Base-by-base conservation (phyloP, 2,797 vertebrate species). In the Fratercula arctica region DNA sequence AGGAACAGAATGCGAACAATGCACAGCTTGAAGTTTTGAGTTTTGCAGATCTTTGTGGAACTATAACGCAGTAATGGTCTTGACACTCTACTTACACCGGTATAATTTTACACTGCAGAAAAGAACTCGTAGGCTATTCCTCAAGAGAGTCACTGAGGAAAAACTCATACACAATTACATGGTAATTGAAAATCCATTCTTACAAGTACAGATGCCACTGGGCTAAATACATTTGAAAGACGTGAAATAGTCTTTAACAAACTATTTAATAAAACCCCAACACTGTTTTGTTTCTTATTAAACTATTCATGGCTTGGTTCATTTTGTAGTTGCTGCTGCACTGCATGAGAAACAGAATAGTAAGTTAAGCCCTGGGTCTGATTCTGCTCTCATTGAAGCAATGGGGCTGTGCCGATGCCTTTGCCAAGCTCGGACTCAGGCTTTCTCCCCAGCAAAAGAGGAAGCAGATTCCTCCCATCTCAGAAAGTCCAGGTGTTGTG, bases 11-110 rank as follows among this genome's bases (percentile, higher is more conserved):
- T 8, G 13, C 0, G 5, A 96, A 89, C 80, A 92, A 74, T 17
- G 41, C 73, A 56, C 35, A 85, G 31, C 75, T 64, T 93, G 67
- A 89, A 56, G 88, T 50, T 80, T n/a, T 37, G 60, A 68, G 29
- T 79, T 95, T 54, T 86, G 90, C 54, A 59, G 25, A 80, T 87
- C 73, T 87, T 78, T 90, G 85, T 77, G 89, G 81, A 93, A 41
- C 67, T 90, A 3, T 60, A 91, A 89, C 0, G 6, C 31, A 48
- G 37, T 60, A 87, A 89, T 85, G 67, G 61, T 74, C 39, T 93
- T 84, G 51, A 74, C 45, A 50, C 41, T 93, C 64, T 68, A 6
- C 45, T 84, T 88, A 50, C 20, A 67, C 29, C 50, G 29, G 24
- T 86, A n/a, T 76, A 73, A 77, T 68, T 95, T 95, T 85, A 77